Percentiles rank a stretch among this genome's conserved stretches.
Evolutionary conservation across 2,113 vertebrate genomes (phyloP).

Genomic region (Sinocyclocheilus maitianheensis): DNA sequence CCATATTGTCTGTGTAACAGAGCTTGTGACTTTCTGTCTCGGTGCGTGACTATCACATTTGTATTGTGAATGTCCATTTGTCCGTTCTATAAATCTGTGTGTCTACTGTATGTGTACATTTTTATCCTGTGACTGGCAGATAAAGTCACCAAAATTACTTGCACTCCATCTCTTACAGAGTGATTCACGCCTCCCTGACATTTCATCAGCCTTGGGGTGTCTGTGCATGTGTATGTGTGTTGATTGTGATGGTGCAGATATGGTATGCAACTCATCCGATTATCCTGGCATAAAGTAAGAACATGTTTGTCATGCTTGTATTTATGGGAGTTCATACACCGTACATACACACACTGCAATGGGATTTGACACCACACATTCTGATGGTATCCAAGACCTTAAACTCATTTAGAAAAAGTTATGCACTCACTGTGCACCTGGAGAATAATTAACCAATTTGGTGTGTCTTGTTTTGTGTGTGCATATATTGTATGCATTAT

Average conservation of each 20-base stretch:
- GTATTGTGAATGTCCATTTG: slow-evolving; percentile 45
- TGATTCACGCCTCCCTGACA: slow-evolving; percentile 56
- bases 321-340: background rate
- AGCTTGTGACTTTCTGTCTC: slow-evolving; percentile 20
- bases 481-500: no score
- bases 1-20: background rate
- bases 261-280: slow-evolving; percentile 33
- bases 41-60: slow-evolving; percentile 19
- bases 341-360: background rate
- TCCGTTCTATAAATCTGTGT: background rate
- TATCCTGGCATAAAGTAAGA: slow-evolving; percentile 9
- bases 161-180: slow-evolving; percentile 47
- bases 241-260: slow-evolving; percentile 48
- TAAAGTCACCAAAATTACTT: slow-evolving; percentile 52
- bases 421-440: no score
- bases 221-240: slow-evolving; percentile 20
- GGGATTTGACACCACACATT: background rate
- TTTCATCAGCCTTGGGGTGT: slow-evolving; percentile 35
- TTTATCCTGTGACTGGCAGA: slow-evolving; percentile 48
- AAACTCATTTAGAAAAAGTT: no score
- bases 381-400: no score
- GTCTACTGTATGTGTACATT: slow-evolving; percentile 19
- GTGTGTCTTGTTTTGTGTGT: no score
- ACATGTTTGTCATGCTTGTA: background rate
- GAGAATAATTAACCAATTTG: no score